Conservation (phyloP, 1,140 invertebrate species). For the Drosophila yakuba region DNA sequence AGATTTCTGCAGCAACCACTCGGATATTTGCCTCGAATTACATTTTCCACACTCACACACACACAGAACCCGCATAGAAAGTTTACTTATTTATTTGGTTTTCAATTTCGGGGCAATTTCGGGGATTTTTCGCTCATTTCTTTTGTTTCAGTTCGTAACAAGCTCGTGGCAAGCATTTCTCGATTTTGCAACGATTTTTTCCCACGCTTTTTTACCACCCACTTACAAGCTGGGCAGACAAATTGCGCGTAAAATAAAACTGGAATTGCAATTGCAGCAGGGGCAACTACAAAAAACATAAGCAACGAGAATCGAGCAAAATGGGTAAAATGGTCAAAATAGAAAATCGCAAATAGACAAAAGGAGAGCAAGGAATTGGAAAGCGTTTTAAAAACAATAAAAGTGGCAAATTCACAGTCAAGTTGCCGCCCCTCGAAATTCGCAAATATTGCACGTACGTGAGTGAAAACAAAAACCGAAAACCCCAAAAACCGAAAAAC, state of each 20-base stretch:
- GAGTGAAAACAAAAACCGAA: conserved; percentile 13
- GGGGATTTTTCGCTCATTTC: conserved; percentile 15
- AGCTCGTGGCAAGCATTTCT: background rate
- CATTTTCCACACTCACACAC: conserved; percentile 26
- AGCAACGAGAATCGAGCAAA: conserved; percentile 8
- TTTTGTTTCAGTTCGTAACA: conserved; percentile 29
- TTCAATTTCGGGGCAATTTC: conserved; percentile 54
- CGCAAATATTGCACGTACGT: conserved; percentile 51
- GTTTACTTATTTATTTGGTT: conserved; percentile 62
- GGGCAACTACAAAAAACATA: background rate
- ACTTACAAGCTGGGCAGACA: conserved; percentile 31
- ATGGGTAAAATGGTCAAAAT: background rate
- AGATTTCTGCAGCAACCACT: conserved; percentile 44
- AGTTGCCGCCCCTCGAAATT: conserved; percentile 22
- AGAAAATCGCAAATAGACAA: conserved; percentile 27
- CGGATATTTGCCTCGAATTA: conserved; percentile 49
- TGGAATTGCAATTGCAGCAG: conserved; percentile 43
- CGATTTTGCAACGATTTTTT: conserved; percentile 12
- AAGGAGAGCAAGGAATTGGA: conserved; percentile 42
- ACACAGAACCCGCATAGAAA: conserved; percentile 25
- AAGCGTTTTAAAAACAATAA: conserved; percentile 66
- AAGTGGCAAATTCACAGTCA: conserved; percentile 52
- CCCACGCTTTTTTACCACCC: background rate
- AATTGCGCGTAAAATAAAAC: conserved; percentile 66
- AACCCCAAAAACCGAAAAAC: conserved; percentile 17